Evolutionary conservation across 2,797 vertebrate species (phyloP).

Genomic region (Macroramphosus scolopax): DNA sequence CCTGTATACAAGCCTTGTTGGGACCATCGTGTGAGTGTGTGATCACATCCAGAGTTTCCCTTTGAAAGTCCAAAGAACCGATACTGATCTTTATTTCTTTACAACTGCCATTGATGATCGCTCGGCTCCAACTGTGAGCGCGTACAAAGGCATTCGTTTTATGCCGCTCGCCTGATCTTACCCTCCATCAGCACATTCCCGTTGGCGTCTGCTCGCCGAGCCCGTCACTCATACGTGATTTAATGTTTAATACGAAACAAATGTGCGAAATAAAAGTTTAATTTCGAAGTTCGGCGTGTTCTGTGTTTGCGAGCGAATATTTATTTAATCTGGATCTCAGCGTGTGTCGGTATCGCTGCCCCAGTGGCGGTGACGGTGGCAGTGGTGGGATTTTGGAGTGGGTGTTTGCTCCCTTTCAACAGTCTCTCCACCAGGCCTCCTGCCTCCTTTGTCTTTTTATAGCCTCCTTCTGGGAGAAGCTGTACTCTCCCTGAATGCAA

Average conservation of each 20-base stretch:
- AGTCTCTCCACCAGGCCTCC: constrained; percentile 80
- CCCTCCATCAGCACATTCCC: constrained; percentile 22
- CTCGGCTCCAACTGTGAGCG: constrained; percentile 26
- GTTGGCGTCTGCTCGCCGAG: constrained; percentile 30
- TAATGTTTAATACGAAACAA: constrained; percentile 28
- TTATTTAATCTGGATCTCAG: constrained; percentile 50
- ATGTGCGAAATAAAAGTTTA: constrained; percentile 6
- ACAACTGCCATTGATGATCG: constrained; percentile 48
- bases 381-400: constrained; percentile 75
- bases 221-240: constrained; percentile 27
- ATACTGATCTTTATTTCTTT: constrained; percentile 58
- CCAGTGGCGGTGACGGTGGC: constrained; percentile 68
- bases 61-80: constrained; percentile 31
- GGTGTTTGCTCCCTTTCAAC: constrained; percentile 81
- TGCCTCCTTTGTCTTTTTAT: constrained; percentile 85
- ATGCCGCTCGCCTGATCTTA: constrained; percentile 22
- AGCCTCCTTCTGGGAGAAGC: constrained; percentile 79
- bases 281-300: constrained; percentile 8
- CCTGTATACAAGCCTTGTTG: constrained; percentile 21
- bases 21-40: constrained; percentile 38
- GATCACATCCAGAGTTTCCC: constrained; percentile 42
- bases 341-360: constrained; percentile 39
- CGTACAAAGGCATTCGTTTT: too few relatives aligned
- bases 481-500: constrained; percentile 75
- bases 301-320: constrained; percentile 20